phyloP scores from a whole-genome alignment of 1,140 invertebrate genomes.

The Rhyzopertha dominica region DNA sequence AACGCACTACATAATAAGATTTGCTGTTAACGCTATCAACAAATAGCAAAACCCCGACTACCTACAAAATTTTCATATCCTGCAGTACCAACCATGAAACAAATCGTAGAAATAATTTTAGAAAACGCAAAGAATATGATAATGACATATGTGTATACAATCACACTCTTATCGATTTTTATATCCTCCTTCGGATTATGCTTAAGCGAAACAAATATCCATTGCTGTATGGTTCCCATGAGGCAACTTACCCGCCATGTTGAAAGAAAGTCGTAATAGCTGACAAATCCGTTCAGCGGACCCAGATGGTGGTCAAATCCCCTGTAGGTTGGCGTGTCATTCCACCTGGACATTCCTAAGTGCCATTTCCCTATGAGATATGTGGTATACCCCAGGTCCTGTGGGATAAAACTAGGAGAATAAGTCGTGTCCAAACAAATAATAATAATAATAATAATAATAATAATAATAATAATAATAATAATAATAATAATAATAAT shows the following conservation, averaged over 20 bases:
- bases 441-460: conserved; percentile 5
- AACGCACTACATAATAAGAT: too few species aligned
- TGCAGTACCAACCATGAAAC: too few species aligned
- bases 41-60: too few species aligned
- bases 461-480: background rate
- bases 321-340: conserved; percentile 56
- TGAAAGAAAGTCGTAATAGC: conserved; percentile 59
- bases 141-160: too few species aligned
- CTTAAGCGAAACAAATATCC: too few species aligned
- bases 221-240: too few species aligned
- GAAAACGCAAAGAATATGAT: too few species aligned
- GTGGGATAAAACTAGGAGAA: conserved; percentile 52
- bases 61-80: too few species aligned
- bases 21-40: too few species aligned
- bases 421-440: conserved; percentile 36
- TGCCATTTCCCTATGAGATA: conserved; percentile 71
- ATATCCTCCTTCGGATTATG: too few species aligned
- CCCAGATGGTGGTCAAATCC: conserved; percentile 65
- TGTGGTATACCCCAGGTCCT: conserved; percentile 61
- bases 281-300: conserved; percentile 58
- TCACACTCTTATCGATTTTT: too few species aligned
- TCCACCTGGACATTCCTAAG: conserved; percentile 55
- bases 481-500: conserved; percentile 3
- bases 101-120: too few species aligned
- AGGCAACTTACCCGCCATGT: conserved; percentile 45